Percentiles rank a stretch among this genome's conserved stretches.
These are phyloP conservation scores for Myioborus miniatus DNA, from an alignment of 2,797 vertebrate species.

Conservation along the genomic window DNA sequence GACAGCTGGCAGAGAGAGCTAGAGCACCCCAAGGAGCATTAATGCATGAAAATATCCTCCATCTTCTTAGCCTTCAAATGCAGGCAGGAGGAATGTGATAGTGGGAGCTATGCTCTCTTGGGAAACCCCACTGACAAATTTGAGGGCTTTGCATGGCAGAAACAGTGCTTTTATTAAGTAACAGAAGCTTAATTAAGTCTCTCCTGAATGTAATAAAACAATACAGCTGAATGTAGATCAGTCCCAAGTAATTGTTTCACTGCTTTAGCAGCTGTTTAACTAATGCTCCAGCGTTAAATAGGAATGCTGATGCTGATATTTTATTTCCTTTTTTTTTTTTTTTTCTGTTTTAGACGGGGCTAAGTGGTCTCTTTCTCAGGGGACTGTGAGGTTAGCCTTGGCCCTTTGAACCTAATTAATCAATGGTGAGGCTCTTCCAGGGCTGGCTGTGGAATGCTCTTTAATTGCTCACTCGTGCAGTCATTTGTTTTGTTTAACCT, in stretches of 20 bases:
- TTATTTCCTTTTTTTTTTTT: not conserved
- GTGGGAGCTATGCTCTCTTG: not conserved
- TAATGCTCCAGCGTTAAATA: not conserved
- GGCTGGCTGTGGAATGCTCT: conserved; percentile 8
- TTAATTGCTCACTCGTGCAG: conserved; percentile 60
- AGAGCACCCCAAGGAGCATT: not conserved
- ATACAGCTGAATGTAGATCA: conserved; percentile 28
- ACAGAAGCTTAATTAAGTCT: conserved; percentile 56
- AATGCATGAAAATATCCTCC: not conserved
- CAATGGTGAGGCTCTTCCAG: not conserved
- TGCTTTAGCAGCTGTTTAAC: conserved; percentile 33
- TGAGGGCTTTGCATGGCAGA: not conserved
- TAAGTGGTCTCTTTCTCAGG: conserved; percentile 11
- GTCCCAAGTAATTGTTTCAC: conserved; percentile 20
- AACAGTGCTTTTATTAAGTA: conserved; percentile 36
- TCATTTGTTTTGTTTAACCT: conserved; percentile 63
- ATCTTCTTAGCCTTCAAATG: not conserved
- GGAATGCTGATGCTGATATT: not conserved
- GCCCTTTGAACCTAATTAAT: conserved; percentile 45
- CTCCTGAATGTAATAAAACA: conserved; percentile 23
- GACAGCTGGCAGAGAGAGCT: not conserved
- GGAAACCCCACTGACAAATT: not conserved
- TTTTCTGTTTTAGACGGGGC: not conserved
- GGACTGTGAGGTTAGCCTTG: conserved; percentile 16
- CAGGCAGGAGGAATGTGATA: not conserved